A percentile compares a stretch with the other conserved stretches of the same genome.
Conservation (phyloP, 2,888 invertebrate genomes). For the Megamerina dolium region DNA sequence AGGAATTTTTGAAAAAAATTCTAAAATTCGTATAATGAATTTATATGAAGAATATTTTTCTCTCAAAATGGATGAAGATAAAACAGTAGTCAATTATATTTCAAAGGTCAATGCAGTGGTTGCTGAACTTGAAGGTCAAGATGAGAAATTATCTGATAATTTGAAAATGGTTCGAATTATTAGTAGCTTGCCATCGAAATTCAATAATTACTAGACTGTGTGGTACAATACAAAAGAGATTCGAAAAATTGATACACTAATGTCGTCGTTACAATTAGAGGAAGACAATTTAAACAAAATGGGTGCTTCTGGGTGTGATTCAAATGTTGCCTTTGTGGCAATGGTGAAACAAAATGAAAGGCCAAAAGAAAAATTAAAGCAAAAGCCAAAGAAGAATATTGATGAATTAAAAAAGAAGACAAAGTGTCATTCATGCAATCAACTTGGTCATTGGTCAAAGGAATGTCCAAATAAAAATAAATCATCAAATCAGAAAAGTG, state of each 20-base stretch:
- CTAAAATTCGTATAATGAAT: background rate
- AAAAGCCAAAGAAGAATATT: background rate
- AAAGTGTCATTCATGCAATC: conserved; percentile 1
- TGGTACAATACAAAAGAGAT: conserved; percentile 19
- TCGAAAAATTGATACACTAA: conserved; percentile 12
- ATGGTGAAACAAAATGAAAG: conserved; percentile 1
- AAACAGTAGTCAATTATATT: conserved; percentile 7
- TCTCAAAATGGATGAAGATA: conserved; percentile 14
- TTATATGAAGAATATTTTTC: conserved; percentile 9
- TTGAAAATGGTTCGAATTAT: conserved; percentile 16
- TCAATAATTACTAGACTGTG: conserved; percentile 15
- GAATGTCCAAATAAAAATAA: background rate
- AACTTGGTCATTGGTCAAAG: conserved; percentile 1
- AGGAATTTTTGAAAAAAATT: background rate
- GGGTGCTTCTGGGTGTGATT: background rate
- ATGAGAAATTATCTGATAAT: conserved; percentile 17
- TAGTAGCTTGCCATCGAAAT: conserved; percentile 15
- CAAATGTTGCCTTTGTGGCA: background rate
- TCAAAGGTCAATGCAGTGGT: conserved; percentile 10
- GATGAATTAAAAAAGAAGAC: conserved; percentile 3
- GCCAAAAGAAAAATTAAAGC: background rate
- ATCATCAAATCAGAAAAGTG: background rate
- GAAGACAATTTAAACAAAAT: conserved; percentile 3
- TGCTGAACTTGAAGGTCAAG: conserved; percentile 14
- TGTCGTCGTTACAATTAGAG: conserved; percentile 7